phyloP scores from a whole-genome alignment of 92 coral and sea anemone genomes.

The Umimayanthus chanpuru region DNA sequence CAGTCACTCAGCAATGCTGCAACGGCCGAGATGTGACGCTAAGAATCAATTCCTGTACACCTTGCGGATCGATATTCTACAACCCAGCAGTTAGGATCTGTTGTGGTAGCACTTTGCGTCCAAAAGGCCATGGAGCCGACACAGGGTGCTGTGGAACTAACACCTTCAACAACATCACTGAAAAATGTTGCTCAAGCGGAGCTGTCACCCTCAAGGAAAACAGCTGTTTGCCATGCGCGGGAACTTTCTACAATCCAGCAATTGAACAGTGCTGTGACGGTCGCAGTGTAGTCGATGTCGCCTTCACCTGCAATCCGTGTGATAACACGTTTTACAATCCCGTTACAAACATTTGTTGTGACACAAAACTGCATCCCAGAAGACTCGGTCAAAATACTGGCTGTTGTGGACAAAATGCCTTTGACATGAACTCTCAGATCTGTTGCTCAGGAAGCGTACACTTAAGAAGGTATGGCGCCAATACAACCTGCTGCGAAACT shows the following conservation, averaged over 20 bases:
- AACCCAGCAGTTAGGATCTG: slow-evolving; percentile 1
- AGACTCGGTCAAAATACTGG: slow-evolving; percentile 10
- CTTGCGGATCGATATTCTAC: slow-evolving; percentile 2
- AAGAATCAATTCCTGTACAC: neutral
- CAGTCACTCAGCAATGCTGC: neutral
- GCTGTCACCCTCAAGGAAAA: slow-evolving; percentile 4
- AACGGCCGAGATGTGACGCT: neutral
- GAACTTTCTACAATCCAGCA: slow-evolving; percentile 44
- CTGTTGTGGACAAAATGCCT: slow-evolving; percentile 29
- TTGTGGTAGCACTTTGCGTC: neutral
- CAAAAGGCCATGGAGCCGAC: slow-evolving; percentile 15
- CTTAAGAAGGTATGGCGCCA: neutral
- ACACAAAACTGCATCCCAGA: neutral
- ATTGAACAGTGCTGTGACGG: slow-evolving; percentile 18
- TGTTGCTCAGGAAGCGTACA: slow-evolving; percentile 28
- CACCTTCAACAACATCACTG: slow-evolving; percentile 8
- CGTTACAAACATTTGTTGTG: slow-evolving; percentile 27
- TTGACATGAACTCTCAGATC: slow-evolving; percentile 12
- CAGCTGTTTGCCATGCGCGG: slow-evolving; percentile 33
- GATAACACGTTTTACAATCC: slow-evolving; percentile 31
- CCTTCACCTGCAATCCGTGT: slow-evolving; percentile 23
- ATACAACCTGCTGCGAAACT: slow-evolving; percentile 9
- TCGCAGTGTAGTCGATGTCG: neutral
- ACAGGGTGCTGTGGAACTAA: slow-evolving; percentile 5
- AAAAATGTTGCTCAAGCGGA: slow-evolving; percentile 29